Evolutionary conservation across 1,140 invertebrate genomes (phyloP).

Genomic region (Zaprionus inermis): DNA sequence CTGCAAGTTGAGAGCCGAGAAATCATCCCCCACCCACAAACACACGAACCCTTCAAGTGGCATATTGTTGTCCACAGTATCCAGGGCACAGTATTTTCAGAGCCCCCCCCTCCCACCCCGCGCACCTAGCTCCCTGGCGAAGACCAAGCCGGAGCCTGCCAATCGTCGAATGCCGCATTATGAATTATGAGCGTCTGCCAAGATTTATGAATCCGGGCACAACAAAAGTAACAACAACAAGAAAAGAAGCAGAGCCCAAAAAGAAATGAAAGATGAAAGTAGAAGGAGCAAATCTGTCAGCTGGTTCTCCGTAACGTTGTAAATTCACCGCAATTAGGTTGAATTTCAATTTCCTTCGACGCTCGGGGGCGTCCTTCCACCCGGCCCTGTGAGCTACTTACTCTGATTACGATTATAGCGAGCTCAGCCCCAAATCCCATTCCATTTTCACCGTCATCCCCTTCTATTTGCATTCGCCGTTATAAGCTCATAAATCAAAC

Average conservation of each 20-base stretch:
- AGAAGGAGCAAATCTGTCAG: conserved; percentile 65
- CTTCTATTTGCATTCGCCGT: not conserved
- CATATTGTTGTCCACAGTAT: not conserved
- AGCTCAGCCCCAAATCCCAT: not conserved
- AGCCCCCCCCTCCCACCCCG: not conserved
- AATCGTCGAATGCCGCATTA: conserved; percentile 72
- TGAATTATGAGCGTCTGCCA: conserved; percentile 76
- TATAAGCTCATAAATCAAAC: conserved; percentile 45
- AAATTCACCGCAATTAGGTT: conserved; percentile 81
- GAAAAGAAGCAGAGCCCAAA: not conserved
- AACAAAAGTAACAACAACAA: conserved; percentile 44
- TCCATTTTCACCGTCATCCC: not conserved
- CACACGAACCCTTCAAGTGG: conserved; percentile 11
- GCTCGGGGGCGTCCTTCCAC: not conserved
- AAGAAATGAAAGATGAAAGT: conserved; percentile 2
- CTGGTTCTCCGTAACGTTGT: conserved; percentile 74
- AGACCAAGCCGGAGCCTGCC: conserved; percentile 43
- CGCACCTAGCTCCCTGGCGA: not conserved
- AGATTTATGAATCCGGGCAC: conserved; percentile 72
- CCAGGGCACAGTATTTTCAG: not conserved
- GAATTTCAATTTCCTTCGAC: conserved; percentile 71
- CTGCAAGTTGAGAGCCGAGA: conserved; percentile 48
- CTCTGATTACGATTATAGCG: conserved; percentile 65
- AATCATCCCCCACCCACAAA: conserved; percentile 21
- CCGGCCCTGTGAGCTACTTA: conserved; percentile 55